Conservation (phyloP, 30 jellyfish, hydroid and myxozoan genomes). For the Hydra vulgaris region DNA sequence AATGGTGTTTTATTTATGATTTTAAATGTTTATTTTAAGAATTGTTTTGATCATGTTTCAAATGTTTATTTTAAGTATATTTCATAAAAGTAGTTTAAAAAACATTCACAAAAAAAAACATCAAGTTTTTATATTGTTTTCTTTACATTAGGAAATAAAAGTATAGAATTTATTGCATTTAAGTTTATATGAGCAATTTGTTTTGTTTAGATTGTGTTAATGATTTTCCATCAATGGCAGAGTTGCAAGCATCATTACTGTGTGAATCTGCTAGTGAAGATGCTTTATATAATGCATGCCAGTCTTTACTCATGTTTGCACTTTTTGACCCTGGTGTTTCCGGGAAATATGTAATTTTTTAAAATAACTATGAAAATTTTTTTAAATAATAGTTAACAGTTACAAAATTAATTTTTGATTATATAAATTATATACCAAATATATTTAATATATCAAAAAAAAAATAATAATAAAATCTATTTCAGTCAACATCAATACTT, state of each 20-base stretch:
- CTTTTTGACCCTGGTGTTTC: constrained; percentile 86
- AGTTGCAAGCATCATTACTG: constrained; percentile 70
- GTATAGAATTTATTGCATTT: not conserved
- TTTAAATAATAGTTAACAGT: too few species aligned
- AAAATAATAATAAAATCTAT: not conserved
- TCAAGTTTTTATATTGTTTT: too few species aligned
- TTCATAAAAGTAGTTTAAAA: too few species aligned
- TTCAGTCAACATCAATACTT: constrained; percentile 51
- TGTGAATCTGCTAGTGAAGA: constrained; percentile 81
- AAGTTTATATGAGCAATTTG: not conserved
- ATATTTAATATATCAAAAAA: too few species aligned
- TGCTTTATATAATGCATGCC: constrained; percentile 72
- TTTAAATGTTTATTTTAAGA: too few species aligned
- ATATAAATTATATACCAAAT: too few species aligned
- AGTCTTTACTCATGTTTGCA: constrained; percentile 61
- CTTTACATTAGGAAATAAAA: not conserved
- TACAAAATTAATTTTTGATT: too few species aligned
- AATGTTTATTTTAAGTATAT: too few species aligned
- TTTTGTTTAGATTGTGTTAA: constrained; percentile 52
- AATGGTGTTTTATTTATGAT: too few species aligned
- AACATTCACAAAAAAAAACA: too few species aligned
- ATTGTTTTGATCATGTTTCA: too few species aligned
- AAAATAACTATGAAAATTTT: too few species aligned
- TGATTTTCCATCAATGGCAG: constrained; percentile 82
- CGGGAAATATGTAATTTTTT: constrained; percentile 36